Evolutionary conservation across 2,797 vertebrate genomes (phyloP).

Genomic region (Sciurus vulgaris): DNA sequence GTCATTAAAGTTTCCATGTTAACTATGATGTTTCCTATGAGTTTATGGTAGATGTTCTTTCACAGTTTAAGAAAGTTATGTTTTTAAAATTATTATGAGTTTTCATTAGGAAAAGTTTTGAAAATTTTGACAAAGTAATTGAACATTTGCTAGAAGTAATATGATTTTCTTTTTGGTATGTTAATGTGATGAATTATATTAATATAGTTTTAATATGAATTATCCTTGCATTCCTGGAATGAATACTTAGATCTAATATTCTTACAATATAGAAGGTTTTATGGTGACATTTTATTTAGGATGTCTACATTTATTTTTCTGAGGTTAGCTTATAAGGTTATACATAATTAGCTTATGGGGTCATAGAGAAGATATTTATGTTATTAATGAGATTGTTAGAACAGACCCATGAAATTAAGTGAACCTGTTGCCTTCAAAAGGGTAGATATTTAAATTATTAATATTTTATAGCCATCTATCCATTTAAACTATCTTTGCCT

Average conservation of each 20-base stretch:
- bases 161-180: constrained; percentile 39
- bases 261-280: background rate
- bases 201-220: constrained; percentile 51
- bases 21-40: constrained; percentile 23
- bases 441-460: constrained; percentile 14
- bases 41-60: background rate
- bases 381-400: constrained; percentile 51
- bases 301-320: constrained; percentile 42
- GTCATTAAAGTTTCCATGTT: constrained; percentile 27
- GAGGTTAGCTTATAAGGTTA: background rate
- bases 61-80: constrained; percentile 29
- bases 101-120: background rate
- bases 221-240: constrained; percentile 49
- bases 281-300: constrained; percentile 36
- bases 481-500: constrained; percentile 27
- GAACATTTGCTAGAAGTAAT: background rate
- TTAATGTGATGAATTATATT: constrained; percentile 58
- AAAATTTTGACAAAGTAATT: constrained; percentile 46
- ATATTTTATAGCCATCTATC: constrained; percentile 10
- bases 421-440: background rate
- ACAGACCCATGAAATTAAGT: constrained; percentile 29
- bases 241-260: background rate
- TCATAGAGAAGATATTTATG: constrained; percentile 27
- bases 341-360: too few species aligned
- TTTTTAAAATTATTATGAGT: background rate